These are phyloP conservation scores for Neoscelio sp. DNA, from an alignment of 2,888 invertebrate species.

Conservation along the genomic window DNA sequence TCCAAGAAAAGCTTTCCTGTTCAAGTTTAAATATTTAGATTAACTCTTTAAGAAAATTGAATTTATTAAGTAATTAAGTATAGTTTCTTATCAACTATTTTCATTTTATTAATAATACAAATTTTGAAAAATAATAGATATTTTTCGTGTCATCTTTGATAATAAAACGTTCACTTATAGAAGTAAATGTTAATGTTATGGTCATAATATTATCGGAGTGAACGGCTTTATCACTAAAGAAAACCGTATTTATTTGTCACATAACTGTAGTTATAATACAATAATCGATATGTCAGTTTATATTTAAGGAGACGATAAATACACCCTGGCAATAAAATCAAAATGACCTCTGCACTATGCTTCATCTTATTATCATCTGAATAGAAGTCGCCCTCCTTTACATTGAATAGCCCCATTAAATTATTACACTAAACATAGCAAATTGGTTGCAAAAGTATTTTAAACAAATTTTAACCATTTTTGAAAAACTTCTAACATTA, in stretches of 20 bases:
- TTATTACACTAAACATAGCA: no score
- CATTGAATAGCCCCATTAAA: no score
- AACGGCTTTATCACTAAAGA: background rate
- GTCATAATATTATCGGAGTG: slow-evolving; percentile 16
- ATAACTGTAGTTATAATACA: slow-evolving; percentile 13
- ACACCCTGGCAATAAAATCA: slow-evolving; percentile 28
- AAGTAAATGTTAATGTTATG: slow-evolving; percentile 15
- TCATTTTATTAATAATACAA: no score
- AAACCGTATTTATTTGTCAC: slow-evolving; percentile 10
- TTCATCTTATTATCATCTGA: slow-evolving; percentile 15
- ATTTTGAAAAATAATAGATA: no score
- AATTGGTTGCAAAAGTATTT: no score
- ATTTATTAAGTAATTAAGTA: no score
- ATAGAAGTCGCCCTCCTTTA: slow-evolving; percentile 21
- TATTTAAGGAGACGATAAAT: slow-evolving; percentile 39
- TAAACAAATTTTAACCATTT: slow-evolving; percentile 42
- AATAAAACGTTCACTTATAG: slow-evolving; percentile 6
- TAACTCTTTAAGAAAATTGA: no score
- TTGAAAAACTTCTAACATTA: slow-evolving; percentile 46
- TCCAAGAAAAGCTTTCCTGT: slow-evolving; percentile 27
- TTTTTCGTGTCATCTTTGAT: slow-evolving; percentile 13
- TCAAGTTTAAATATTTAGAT: slow-evolving; percentile 42
- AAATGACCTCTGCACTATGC: slow-evolving; percentile 39
- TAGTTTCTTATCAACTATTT: no score
- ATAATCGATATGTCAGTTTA: slow-evolving; percentile 37